A percentile compares a stretch with the other conserved stretches of the same genome.
Conservation (phyloP, 1,140 invertebrate genomes). For the Macrostomum lignano region DNA sequence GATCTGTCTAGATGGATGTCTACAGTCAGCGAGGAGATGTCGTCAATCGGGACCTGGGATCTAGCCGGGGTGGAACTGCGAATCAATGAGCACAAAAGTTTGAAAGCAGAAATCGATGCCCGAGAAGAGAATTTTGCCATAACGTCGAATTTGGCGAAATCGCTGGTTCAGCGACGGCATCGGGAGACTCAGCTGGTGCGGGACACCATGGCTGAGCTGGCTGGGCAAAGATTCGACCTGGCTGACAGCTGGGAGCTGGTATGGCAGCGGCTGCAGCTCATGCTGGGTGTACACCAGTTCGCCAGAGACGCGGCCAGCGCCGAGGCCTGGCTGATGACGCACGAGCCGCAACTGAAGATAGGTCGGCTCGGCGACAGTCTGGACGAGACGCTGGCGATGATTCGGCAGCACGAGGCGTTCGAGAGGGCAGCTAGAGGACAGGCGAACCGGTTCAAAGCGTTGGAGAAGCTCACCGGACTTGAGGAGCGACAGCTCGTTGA, state of each 20-base stretch:
- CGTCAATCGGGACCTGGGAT: slow-evolving; percentile 77
- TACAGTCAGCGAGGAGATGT: slow-evolving; percentile 83
- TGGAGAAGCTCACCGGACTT: slow-evolving; percentile 86
- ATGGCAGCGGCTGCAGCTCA: slow-evolving; percentile 81
- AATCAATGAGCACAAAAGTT: slow-evolving; percentile 95
- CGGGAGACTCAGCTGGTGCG: slow-evolving; percentile 47
- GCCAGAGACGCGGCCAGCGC: slow-evolving; percentile 92
- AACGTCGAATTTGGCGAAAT: slow-evolving; percentile 75
- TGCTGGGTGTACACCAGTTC: slow-evolving; percentile 96
- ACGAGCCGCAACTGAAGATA: slow-evolving; percentile 88
- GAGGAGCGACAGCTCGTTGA: too few relatives aligned
- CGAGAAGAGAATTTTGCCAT: slow-evolving; percentile 81
- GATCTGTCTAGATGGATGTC: slow-evolving; percentile 95
- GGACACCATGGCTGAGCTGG: background rate
- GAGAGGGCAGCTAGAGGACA: slow-evolving; percentile 93
- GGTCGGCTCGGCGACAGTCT: slow-evolving; percentile 54
- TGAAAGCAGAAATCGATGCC: slow-evolving; percentile 94
- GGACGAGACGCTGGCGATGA: slow-evolving; percentile 88
- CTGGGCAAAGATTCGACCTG: background rate
- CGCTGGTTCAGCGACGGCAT: slow-evolving; percentile 67
- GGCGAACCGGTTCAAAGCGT: slow-evolving; percentile 84
- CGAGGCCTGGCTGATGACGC: slow-evolving; percentile 88
- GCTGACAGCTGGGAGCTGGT: background rate
- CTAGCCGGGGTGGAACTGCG: slow-evolving; percentile 86
- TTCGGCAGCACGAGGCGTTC: slow-evolving; percentile 98